These are phyloP conservation scores for Acanthurus leucopareius DNA, from an alignment of 2,797 vertebrate genomes.

Conservation along the genomic window DNA sequence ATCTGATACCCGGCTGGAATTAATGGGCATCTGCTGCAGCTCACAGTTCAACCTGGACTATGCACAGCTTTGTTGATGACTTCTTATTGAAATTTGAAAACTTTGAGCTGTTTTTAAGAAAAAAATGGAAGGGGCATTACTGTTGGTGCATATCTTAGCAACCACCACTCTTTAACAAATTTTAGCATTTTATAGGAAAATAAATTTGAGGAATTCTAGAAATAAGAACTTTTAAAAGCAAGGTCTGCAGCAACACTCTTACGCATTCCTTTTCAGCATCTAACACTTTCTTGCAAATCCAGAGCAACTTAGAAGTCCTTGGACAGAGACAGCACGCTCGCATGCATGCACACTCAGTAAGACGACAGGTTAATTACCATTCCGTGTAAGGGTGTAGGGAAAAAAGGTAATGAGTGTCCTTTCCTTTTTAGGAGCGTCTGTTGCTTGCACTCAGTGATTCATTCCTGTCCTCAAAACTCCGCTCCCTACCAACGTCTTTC, in stretches of 20 bases:
- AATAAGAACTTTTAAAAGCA: slow-evolving; percentile 3
- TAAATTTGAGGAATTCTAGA: slow-evolving; percentile 20
- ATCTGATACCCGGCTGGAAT: slow-evolving; percentile 69
- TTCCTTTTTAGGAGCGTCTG: slow-evolving; percentile 67
- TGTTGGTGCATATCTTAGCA: not conserved
- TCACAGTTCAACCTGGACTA: slow-evolving; percentile 64
- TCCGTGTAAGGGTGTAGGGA: slow-evolving; percentile 54
- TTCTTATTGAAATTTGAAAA: slow-evolving; percentile 58
- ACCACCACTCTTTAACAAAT: too few relatives aligned
- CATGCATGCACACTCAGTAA: slow-evolving; percentile 17
- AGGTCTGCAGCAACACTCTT: slow-evolving; percentile 13
- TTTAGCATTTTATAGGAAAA: slow-evolving; percentile 18
- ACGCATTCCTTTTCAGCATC: slow-evolving; percentile 65
- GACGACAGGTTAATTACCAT: slow-evolving; percentile 78
- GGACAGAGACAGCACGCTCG: not conserved
- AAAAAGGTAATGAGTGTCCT: slow-evolving; percentile 73
- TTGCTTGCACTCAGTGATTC: slow-evolving; percentile 73
- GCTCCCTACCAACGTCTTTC: slow-evolving; percentile 48
- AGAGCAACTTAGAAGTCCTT: not conserved
- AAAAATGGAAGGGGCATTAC: not conserved
- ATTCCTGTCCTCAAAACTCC: slow-evolving; percentile 51
- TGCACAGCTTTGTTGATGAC: slow-evolving; percentile 68
- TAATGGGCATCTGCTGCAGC: slow-evolving; percentile 72
- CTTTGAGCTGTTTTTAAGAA: slow-evolving; percentile 47
- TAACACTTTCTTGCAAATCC: slow-evolving; percentile 39